These are phyloP conservation scores for Dorcus parallelipipedus DNA, from an alignment of 2,888 invertebrate species.

Conservation along the genomic window DNA sequence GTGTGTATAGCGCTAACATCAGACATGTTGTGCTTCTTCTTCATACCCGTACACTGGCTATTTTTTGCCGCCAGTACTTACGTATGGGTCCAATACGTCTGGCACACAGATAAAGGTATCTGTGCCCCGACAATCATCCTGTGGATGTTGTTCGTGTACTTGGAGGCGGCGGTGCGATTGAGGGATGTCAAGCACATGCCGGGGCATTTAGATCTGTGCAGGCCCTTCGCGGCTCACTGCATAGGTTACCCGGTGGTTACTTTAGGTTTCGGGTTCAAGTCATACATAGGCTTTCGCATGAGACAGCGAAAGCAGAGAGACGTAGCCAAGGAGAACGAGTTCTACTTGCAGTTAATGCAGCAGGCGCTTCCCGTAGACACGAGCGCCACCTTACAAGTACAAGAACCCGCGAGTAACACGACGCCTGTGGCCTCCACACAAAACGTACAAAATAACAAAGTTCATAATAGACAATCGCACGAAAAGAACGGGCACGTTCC, in stretches of 20 bases:
- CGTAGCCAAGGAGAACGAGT: constrained; percentile 92
- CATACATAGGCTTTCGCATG: constrained; percentile 86
- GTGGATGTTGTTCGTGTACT: constrained; percentile 91
- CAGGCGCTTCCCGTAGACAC: constrained; percentile 71
- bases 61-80: constrained; percentile 98
- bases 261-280: constrained; percentile 93
- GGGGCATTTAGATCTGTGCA: constrained; percentile 83
- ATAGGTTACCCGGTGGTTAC: constrained; percentile 88
- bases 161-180: constrained; percentile 87
- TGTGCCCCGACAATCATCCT: constrained; percentile 92
- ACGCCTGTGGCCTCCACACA: constrained; percentile 26
- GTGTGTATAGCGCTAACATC: constrained; percentile 96
- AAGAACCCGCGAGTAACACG: constrained; percentile 5
- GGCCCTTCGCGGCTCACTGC: constrained; percentile 96
- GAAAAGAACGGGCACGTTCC: constrained; percentile 46
- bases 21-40: constrained; percentile 98
- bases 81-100: constrained; percentile 98
- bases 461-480: constrained; percentile 12
- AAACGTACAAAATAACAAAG: constrained; percentile 25
- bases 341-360: constrained; percentile 87
- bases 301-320: constrained; percentile 87
- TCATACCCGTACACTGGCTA: constrained; percentile 96
- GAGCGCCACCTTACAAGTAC: constrained; percentile 11
- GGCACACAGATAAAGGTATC: constrained; percentile 93
- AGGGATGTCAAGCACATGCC: constrained; percentile 80